Evolutionary conservation across 2,797 vertebrate genomes (phyloP).

Genomic region (Sebastes paucispinis): DNA sequence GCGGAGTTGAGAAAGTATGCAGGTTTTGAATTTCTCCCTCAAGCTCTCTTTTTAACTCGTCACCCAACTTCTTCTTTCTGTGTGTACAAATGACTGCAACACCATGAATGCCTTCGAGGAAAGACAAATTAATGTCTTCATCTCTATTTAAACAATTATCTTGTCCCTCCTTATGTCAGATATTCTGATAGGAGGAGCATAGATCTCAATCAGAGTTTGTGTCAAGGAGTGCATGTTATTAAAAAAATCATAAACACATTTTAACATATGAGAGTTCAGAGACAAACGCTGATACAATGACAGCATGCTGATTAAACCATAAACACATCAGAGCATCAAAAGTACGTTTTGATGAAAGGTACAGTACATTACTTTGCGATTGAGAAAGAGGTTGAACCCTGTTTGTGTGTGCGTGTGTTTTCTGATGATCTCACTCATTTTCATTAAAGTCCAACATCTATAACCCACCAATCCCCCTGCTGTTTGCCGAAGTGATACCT

Average conservation of each 20-base stretch:
- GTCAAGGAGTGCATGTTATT: not conserved
- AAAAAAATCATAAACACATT: not conserved
- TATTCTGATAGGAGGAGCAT: not conserved
- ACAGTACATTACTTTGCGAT: not conserved
- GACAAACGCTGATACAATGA: not conserved
- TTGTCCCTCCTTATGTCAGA: not conserved
- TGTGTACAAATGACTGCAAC: too few species aligned
- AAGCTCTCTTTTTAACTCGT: too few species aligned
- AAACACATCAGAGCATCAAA: slow-evolving; percentile 1
- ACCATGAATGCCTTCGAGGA: too few species aligned
- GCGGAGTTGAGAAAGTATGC: too few species aligned
- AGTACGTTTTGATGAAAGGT: not conserved
- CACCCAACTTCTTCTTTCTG: too few species aligned
- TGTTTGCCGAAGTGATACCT: slow-evolving; percentile 42
- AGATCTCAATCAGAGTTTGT: not conserved
- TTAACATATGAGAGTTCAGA: not conserved
- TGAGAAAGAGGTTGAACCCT: not conserved
- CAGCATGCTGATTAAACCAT: not conserved
- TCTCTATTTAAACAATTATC: too few species aligned
- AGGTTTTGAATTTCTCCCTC: too few species aligned
- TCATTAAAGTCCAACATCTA: slow-evolving; percentile 1
- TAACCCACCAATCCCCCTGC: not conserved
- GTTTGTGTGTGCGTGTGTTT: not conserved
- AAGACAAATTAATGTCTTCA: too few species aligned
- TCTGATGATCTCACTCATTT: slow-evolving; percentile 20